phyloP scores from a whole-genome alignment of 1,140 invertebrate genomes.

The Lordiphosa clarofinis region DNA sequence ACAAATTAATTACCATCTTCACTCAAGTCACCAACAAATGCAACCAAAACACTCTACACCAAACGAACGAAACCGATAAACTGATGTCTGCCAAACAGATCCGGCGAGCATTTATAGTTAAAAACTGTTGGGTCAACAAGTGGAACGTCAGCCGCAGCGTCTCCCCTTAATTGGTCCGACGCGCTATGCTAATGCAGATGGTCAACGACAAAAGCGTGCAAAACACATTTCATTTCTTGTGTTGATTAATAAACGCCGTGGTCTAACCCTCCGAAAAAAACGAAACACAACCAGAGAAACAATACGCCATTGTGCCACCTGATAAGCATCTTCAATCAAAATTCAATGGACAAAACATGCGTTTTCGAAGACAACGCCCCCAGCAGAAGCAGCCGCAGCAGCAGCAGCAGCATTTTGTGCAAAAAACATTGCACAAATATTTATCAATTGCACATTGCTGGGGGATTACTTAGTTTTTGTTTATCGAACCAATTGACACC shows the following conservation, averaged over 20 bases:
- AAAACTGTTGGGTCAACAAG: constrained; percentile 20
- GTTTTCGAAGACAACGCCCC: too few relatives aligned
- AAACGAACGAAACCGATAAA: constrained; percentile 58
- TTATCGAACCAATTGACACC: constrained; percentile 41
- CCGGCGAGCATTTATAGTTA: constrained; percentile 55
- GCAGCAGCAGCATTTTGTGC: constrained; percentile 1
- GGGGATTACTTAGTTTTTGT: constrained; percentile 18
- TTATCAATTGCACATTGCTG: constrained; percentile 24
- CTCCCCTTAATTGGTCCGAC: constrained; percentile 15
- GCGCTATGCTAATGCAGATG: constrained; percentile 55
- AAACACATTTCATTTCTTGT: constrained; percentile 49
- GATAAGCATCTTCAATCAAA: too few relatives aligned
- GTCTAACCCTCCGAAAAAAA: constrained; percentile 11
- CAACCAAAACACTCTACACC: constrained; percentile 46
- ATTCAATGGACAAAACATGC: not conserved
- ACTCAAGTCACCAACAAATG: constrained; percentile 35
- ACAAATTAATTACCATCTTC: constrained; percentile 59
- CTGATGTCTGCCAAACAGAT: constrained; percentile 44
- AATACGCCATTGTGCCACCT: not conserved
- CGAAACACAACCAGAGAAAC: not conserved
- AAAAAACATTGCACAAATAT: constrained; percentile 23
- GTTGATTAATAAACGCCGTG: constrained; percentile 56
- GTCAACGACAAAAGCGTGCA: constrained; percentile 66
- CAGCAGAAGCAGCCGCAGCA: not conserved
- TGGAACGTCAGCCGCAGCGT: constrained; percentile 28